Evolutionary conservation across 2,797 vertebrate species (phyloP).

Genomic region (Capromys pilorides): DNA sequence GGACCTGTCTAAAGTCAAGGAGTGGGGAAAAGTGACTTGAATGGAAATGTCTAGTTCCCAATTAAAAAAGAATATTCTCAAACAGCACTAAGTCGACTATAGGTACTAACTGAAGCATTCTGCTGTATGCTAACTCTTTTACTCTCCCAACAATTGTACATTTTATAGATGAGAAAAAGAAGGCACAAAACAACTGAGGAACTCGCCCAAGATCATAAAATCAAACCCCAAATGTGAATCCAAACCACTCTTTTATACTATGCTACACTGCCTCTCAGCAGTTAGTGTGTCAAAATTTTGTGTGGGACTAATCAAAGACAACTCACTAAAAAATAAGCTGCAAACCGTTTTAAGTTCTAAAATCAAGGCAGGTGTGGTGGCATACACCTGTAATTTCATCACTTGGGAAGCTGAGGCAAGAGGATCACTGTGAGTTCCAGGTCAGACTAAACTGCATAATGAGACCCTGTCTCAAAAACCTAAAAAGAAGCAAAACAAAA

Average conservation of each 20-base stretch:
- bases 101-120: slow-evolving; percentile 37
- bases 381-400: not conserved
- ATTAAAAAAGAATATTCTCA: slow-evolving; percentile 46
- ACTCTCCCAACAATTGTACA: slow-evolving; percentile 1
- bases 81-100: not conserved
- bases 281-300: slow-evolving; percentile 20
- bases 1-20: not conserved
- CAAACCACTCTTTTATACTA: slow-evolving; percentile 32
- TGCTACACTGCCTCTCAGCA: not conserved
- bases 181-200: not conserved
- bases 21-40: not conserved
- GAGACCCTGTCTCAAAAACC: not conserved
- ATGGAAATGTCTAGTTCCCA: slow-evolving; percentile 39
- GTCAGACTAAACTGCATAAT: not conserved
- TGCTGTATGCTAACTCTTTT: slow-evolving; percentile 23
- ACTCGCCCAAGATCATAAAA: slow-evolving; percentile 35
- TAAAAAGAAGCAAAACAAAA: not conserved
- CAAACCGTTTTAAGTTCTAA: slow-evolving; percentile 35
- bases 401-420: not conserved
- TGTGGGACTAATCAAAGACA: slow-evolving; percentile 45
- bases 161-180: slow-evolving; percentile 40
- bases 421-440: not conserved
- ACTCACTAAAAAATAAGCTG: slow-evolving; percentile 25
- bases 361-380: not conserved
- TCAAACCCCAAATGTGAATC: not conserved